Conservation (phyloP, 2,113 vertebrate genomes). For the Hydropotes inermis region DNA sequence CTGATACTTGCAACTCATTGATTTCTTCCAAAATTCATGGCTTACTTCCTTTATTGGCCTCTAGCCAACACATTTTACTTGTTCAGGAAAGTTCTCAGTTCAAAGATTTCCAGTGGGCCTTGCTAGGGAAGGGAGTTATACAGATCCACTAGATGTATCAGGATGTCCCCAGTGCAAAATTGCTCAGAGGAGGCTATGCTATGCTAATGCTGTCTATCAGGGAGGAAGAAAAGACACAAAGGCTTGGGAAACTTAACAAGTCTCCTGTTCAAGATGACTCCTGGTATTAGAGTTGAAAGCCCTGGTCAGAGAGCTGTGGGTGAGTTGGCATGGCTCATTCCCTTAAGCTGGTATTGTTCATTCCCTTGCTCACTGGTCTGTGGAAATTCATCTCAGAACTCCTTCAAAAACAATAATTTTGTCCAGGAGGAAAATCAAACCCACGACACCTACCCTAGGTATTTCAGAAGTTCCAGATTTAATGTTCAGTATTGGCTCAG, state of each 20-base stretch:
- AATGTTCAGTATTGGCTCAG: background rate
- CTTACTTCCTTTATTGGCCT: background rate
- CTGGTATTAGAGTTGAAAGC: background rate
- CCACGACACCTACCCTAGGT: accelerated
- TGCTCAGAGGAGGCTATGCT: background rate
- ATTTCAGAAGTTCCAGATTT: background rate
- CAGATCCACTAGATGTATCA: background rate
- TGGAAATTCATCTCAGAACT: background rate
- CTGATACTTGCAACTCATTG: background rate
- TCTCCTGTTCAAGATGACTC: background rate
- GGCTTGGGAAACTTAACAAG: background rate
- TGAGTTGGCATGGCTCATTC: background rate
- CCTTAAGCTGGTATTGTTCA: background rate
- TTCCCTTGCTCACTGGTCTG: background rate
- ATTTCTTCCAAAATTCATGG: background rate
- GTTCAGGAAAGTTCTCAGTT: background rate
- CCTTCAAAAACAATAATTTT: background rate
- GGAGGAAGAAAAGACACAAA: background rate
- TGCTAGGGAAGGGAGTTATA: background rate
- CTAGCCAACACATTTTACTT: background rate
- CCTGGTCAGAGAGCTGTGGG: background rate
- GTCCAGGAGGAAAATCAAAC: background rate
- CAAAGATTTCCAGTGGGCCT: background rate
- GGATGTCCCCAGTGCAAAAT: too few species aligned
- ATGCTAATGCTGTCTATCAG: too few species aligned